Conservation (phyloP, 2,888 invertebrate genomes). For the Hypercompe scribonia region DNA sequence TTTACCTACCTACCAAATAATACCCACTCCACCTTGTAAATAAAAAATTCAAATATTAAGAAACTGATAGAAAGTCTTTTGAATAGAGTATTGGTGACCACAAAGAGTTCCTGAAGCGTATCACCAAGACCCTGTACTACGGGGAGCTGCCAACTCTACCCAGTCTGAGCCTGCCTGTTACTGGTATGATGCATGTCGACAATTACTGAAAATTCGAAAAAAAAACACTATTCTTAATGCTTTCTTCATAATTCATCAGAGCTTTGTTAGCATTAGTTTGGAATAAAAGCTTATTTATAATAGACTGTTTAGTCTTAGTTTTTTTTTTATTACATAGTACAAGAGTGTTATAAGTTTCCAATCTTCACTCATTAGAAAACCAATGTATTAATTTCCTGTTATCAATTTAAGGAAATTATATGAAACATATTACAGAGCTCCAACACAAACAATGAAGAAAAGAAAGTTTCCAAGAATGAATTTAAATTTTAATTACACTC, state of each 20-base stretch:
- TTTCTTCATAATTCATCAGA: background rate
- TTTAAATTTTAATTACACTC: background rate
- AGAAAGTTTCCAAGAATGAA: background rate
- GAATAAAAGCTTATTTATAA: background rate
- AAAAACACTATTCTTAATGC: background rate
- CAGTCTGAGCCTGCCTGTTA: constrained; percentile 91
- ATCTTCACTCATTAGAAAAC: background rate
- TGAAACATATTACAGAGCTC: background rate
- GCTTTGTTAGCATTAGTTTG: background rate
- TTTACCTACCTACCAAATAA: background rate
- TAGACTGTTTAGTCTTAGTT: background rate
- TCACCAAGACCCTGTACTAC: constrained; percentile 96
- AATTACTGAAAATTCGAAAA: background rate
- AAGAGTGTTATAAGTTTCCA: background rate
- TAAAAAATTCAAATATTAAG: background rate
- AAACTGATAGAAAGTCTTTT: constrained; percentile 16
- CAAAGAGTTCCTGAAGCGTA: constrained; percentile 92
- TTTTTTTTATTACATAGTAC: background rate
- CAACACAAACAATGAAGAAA: background rate
- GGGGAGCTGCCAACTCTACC: constrained; percentile 91
- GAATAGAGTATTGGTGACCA: constrained; percentile 89
- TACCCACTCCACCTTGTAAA: background rate
- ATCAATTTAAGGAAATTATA: background rate
- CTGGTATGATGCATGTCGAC: constrained; percentile 87
- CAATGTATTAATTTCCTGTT: background rate